phyloP scores from a whole-genome alignment of 2,888 invertebrate species.

The Cylindroiulus punctatus region DNA sequence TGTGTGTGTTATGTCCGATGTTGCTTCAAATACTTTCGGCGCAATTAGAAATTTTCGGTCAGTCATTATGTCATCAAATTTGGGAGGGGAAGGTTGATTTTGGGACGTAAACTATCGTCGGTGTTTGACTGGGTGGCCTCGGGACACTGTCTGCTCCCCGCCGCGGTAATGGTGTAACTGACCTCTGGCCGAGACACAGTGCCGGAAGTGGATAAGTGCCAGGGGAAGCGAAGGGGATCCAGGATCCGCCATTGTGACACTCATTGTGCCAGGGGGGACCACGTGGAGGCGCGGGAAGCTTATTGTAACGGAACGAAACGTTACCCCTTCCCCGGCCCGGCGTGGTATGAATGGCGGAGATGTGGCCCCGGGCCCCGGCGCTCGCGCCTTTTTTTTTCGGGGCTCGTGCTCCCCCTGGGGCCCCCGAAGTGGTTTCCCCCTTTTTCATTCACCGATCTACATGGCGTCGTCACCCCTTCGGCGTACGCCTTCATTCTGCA shows the following conservation, averaged over 20 bases:
- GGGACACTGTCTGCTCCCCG: no score
- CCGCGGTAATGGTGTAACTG: no score
- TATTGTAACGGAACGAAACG: constrained; percentile 10
- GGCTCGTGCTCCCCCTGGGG: constrained; percentile 13
- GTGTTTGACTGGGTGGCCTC: no score
- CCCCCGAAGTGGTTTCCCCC: constrained; percentile 17
- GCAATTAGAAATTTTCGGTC: no score
- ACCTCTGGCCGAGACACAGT: no score
- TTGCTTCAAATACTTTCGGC: no score
- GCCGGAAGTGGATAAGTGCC: background rate
- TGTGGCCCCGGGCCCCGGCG: background rate
- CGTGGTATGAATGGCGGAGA: constrained; percentile 24
- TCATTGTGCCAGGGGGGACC: background rate
- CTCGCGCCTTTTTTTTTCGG: background rate
- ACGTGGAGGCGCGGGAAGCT: constrained; percentile 9
- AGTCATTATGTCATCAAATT: no score
- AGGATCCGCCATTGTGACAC: background rate
- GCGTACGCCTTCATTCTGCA: no score
- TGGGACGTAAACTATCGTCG: no score
- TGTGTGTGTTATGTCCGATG: no score
- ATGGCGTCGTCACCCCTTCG: background rate
- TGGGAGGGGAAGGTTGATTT: no score
- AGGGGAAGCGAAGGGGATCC: background rate
- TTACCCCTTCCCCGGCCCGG: constrained; percentile 8
- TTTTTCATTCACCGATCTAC: background rate